Evolutionary conservation across 2,113 vertebrate species (phyloP), one percentile per base, ranked within the genome.

Genomic region (Nothoprocta perdicaria): DNA sequence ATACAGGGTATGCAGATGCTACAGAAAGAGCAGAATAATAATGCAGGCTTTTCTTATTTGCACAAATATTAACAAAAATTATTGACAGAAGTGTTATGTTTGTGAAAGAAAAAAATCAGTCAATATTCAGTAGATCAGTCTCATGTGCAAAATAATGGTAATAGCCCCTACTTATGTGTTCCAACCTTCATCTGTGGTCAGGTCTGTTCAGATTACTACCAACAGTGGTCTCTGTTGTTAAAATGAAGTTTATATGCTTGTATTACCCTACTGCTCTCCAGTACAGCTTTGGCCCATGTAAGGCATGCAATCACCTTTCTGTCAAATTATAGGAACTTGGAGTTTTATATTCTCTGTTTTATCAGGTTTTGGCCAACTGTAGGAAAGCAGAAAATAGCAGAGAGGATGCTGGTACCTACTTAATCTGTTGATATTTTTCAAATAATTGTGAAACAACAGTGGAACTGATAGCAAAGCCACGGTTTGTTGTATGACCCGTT

Each of bases 401-500:
- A 7, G 72, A 61, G 29, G 24, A 23, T 66, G 21, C 12, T 61
- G 17, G 14, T 68, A 67, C 31, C 24, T 62, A 12, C 12, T 4
- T 72, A 79, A 61, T 31, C n/a, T 31, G 18, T 12, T 41, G 7
- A n/a, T 53, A 11, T 35, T 69, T 80, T 90, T 55, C 53, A 29
- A 48, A 8, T 13, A 6, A 35, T 5, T 12, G 12, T 50, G 40
- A 62, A 52, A 62, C 7, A 52, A 3, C 22, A 50, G 31, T 9
- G 0, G 4, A 45, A 26, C 15, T 80, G 60, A 24, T 11, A 65
- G n/a, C 22, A 24, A n/a, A 48, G 43, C 5, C 0, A 0, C 31
- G 18, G 13, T 89, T 89, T 86, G 38, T 79, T 4, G 1, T 29
- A 16, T 35, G 85, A 58, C 27, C 46, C 46, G 33, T 87, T 90